phyloP scores from a whole-genome alignment of 2,113 vertebrate genomes.

The Echinops telfairi region DNA sequence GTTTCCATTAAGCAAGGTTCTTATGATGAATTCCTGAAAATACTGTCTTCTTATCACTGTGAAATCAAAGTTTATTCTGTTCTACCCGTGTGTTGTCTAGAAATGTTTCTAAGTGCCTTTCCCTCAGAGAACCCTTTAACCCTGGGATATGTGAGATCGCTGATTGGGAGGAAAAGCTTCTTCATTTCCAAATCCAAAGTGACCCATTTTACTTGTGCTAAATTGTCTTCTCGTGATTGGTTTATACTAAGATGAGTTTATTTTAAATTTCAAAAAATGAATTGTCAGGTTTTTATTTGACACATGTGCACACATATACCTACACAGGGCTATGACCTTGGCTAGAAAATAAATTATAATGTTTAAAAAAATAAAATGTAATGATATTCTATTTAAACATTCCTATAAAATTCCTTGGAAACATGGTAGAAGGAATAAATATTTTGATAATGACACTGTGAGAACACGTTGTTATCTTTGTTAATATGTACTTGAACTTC shows the following conservation, averaged over 20 bases:
- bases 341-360: background rate
- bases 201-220: background rate
- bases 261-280: background rate
- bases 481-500: too few species aligned
- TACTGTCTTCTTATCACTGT: background rate
- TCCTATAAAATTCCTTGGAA: background rate
- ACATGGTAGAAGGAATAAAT: background rate
- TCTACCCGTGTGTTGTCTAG: background rate
- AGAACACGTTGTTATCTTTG: too few species aligned
- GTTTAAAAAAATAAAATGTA: background rate
- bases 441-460: background rate
- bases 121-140: background rate
- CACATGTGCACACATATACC: background rate
- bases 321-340: background rate
- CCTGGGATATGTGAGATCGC: background rate
- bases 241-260: background rate
- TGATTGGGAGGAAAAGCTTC: background rate
- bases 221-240: background rate
- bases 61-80: background rate
- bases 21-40: background rate
- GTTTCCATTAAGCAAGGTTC: background rate
- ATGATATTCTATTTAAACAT: background rate
- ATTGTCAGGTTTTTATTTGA: constrained; percentile 1
- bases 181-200: constrained; percentile 39
- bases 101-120: background rate